Percentiles rank a stretch among this genome's conserved stretches.
These are phyloP conservation scores for Anagrus nilaparvatae DNA, from an alignment of 1,140 invertebrate genomes.

Conservation along the genomic window DNA sequence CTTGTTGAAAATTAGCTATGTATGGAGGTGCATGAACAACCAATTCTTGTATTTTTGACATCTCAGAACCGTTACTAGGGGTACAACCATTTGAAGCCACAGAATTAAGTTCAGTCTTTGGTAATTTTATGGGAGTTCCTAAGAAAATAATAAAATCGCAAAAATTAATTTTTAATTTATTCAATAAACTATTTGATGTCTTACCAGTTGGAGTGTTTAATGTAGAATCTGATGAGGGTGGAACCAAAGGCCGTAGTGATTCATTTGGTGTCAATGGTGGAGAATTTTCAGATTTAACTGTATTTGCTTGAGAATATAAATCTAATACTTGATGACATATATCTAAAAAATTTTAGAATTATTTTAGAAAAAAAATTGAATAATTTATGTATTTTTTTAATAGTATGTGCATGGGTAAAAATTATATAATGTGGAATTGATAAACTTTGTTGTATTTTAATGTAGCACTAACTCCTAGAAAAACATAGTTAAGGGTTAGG, in stretches of 20 bases:
- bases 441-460: too few relatives aligned
- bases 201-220: conserved; percentile 34
- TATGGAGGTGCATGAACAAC: conserved; percentile 30
- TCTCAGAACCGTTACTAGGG: conserved; percentile 23
- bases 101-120: conserved; percentile 26
- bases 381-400: too few relatives aligned
- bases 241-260: conserved; percentile 20
- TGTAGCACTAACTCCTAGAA: too few relatives aligned
- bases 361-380: too few relatives aligned
- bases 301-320: conserved; percentile 63
- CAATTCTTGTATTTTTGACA: conserved; percentile 28
- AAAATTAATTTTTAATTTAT: conserved; percentile 3
- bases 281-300: conserved; percentile 48
- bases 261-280: conserved; percentile 45
- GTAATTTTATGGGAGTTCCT: conserved; percentile 27
- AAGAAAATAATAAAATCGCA: conserved; percentile 17
- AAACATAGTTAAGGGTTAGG: too few relatives aligned
- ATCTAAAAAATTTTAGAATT: conserved; percentile 46
- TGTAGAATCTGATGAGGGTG: conserved; percentile 29
- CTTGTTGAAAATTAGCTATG: conserved; percentile 26
- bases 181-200: neutral
- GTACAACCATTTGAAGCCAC: conserved; percentile 31
- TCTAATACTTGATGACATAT: conserved; percentile 96
- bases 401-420: too few relatives aligned
- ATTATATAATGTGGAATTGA: too few relatives aligned